Conservation (phyloP, 2,113 vertebrate species). For the Hemiprocne comata region DNA sequence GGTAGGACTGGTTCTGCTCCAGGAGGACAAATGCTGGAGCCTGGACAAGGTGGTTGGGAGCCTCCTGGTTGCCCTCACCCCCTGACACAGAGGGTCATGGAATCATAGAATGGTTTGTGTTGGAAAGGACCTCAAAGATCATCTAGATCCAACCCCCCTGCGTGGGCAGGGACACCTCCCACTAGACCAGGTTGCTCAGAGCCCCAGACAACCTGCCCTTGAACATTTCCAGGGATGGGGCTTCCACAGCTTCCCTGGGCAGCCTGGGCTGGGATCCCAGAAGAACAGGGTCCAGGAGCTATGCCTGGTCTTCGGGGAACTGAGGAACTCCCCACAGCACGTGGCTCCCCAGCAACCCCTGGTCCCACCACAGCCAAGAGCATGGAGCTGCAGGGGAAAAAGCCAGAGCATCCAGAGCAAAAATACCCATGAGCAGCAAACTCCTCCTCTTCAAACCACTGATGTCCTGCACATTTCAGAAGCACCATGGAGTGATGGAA, state of each 20-base stretch:
- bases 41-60: neutral
- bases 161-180: too few species aligned
- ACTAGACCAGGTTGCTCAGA: too few species aligned
- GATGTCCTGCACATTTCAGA: neutral
- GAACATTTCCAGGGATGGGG: too few species aligned
- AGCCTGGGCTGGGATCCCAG: neutral
- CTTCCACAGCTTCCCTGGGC: too few species aligned
- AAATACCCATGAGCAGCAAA: neutral
- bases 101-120: too few species aligned
- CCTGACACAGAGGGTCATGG: neutral
- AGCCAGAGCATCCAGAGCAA: neutral
- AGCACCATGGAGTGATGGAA: neutral
- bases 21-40: fast-evolving
- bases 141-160: too few species aligned
- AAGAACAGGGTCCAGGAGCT: neutral
- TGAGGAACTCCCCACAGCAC: neutral
- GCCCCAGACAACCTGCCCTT: too few species aligned
- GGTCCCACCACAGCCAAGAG: neutral
- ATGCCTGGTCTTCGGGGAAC: neutral
- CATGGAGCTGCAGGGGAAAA: neutral
- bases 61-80: neutral
- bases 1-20: neutral
- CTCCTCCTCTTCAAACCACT: neutral
- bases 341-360: neutral
- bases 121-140: too few species aligned